A percentile compares a stretch with the other conserved stretches of the same genome.
phyloP scores from a whole-genome alignment of 2,888 invertebrate genomes.

The Scaptomyza flava region DNA sequence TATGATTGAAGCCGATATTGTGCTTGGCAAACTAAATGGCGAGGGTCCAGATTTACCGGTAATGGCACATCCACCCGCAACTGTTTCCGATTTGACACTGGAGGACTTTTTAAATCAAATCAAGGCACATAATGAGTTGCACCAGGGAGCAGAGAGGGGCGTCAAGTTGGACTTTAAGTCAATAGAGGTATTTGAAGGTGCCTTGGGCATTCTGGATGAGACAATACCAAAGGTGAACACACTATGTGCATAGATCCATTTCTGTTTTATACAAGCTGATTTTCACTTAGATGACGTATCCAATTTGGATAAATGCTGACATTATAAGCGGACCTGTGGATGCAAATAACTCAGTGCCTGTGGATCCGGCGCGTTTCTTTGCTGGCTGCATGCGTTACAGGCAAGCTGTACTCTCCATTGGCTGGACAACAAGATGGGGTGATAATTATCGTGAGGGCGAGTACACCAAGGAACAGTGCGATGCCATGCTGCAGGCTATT shows the following conservation, averaged over 20 bases:
- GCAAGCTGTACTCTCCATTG: conserved; percentile 90
- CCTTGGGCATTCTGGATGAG: conserved; percentile 85
- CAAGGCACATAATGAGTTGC: conserved; percentile 85
- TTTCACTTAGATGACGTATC: conserved; percentile 87
- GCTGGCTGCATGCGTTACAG: conserved; percentile 86
- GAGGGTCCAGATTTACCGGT: conserved; percentile 87
- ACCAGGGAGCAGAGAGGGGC: conserved; percentile 87
- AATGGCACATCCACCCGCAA: conserved; percentile 94
- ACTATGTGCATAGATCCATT: neutral
- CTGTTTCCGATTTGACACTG: conserved; percentile 90
- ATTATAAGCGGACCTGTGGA: conserved; percentile 90
- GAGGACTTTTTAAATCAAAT: conserved; percentile 89
- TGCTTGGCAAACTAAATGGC: conserved; percentile 87
- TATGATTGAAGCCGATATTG: conserved; percentile 95
- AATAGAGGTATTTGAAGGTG: conserved; percentile 88
- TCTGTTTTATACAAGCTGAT: neutral
- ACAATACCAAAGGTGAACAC: conserved; percentile 82
- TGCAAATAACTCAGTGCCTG: conserved; percentile 86
- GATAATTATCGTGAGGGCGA: conserved; percentile 85
- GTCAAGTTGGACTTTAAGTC: conserved; percentile 95
- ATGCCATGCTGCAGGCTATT: conserved; percentile 88
- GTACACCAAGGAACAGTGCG: conserved; percentile 88
- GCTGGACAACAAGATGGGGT: conserved; percentile 92
- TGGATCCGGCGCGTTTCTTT: conserved; percentile 88
- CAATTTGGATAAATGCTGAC: conserved; percentile 95